A percentile compares a stretch with the other conserved stretches of the same genome.
These are phyloP conservation scores for Meandrusa payeni DNA, from an alignment of 2,888 invertebrate species.

Conservation along the genomic window DNA sequence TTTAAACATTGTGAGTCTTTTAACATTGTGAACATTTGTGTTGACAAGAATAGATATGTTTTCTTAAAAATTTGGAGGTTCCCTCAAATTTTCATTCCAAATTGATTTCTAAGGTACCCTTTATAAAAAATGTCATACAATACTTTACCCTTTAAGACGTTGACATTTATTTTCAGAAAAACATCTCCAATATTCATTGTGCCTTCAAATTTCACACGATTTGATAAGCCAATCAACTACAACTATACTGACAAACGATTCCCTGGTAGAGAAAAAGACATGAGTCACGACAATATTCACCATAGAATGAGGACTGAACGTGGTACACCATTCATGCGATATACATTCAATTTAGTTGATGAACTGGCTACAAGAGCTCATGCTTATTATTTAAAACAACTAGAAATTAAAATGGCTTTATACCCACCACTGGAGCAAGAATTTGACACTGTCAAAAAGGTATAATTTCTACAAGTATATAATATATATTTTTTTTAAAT, in stretches of 20 bases:
- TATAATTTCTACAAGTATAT: too few relatives aligned
- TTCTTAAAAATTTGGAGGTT: too few relatives aligned
- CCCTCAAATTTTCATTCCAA: too few relatives aligned
- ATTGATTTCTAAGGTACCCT: too few relatives aligned
- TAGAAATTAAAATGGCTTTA: slow-evolving; percentile 61
- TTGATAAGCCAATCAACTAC: slow-evolving; percentile 81
- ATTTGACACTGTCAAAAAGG: slow-evolving; percentile 70
- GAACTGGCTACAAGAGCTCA: slow-evolving; percentile 83
- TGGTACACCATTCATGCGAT: slow-evolving; percentile 77
- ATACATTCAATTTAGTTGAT: slow-evolving; percentile 82
- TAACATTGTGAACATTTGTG: too few relatives aligned
- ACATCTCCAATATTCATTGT: slow-evolving; percentile 84
- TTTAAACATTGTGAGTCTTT: too few relatives aligned
- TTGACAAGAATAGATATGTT: too few relatives aligned
- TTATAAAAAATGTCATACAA: too few relatives aligned
- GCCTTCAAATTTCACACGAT: slow-evolving; percentile 89
- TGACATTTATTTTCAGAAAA: slow-evolving; percentile 47
- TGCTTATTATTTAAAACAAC: slow-evolving; percentile 78
- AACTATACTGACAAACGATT: slow-evolving; percentile 58
- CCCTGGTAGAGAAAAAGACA: slow-evolving; percentile 35
- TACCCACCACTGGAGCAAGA: slow-evolving; percentile 65
- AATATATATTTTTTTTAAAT: too few relatives aligned
- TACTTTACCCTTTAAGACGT: too few relatives aligned
- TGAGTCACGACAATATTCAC: slow-evolving; percentile 52
- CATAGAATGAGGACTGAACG: slow-evolving; percentile 51